Base-by-base conservation (phyloP, 2,888 invertebrate genomes). In the Cheilosia vernalis region DNA sequence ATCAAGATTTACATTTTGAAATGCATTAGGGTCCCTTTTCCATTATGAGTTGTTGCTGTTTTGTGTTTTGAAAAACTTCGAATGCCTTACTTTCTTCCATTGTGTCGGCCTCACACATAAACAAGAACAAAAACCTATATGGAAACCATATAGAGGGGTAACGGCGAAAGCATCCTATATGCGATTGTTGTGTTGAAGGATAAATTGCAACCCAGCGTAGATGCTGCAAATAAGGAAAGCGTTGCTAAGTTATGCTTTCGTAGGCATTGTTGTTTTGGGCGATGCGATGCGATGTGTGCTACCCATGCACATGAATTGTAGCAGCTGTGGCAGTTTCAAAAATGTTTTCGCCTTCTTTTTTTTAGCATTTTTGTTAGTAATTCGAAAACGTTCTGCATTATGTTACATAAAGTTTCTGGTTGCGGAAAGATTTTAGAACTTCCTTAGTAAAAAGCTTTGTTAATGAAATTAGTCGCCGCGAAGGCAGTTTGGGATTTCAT, bases 61-160 rank as follows among this genome's bases (percentile, higher is more conserved):
- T 72, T 78, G 19, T 30, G 55, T 47, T 80, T 33, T 58, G 49
- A 13, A 37, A 56, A 73, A 72, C 55, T 77, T 66, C 55, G 66
- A 66, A 83, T 73, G 83, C 78, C 51, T 73, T 67, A 73, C 67
- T 78, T 63, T 82, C 72, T 44, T 56, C 78, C 56, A 67, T 78
- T 78, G 63, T 73, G 56, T 33, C n/a, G 49, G 44, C 21, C 63
- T 17, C 55, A 21, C 33, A 53, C 19, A 44, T 47, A 66, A 49
- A 27, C 27, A 37, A 27, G 53, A 77, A 77, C 77, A 66, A 72
- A 53, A 33, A 55, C 19, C 15, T 53, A 40, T 60, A 70, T 55
- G 66, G 7, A 58, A 63, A 63, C 61, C 51, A 51, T 69, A 44
- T 55, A 30, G n/a, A 27, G 19, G 21, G 47, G 13, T 40, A 47